Conservation (phyloP, 64 coral and sea anemone species). For the Porites australiensis region DNA sequence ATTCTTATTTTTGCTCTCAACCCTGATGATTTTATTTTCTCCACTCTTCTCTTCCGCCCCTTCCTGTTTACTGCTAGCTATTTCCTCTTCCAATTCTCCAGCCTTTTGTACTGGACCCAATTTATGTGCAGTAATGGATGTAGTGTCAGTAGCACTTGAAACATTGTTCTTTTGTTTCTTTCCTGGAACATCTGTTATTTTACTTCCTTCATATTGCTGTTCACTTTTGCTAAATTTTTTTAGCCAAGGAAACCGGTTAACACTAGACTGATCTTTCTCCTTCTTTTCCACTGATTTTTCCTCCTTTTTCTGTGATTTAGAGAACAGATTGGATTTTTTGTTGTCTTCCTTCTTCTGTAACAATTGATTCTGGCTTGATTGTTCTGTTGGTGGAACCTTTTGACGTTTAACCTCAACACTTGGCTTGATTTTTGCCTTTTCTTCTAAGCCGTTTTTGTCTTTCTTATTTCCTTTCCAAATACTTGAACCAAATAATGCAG, state of each 20-base stretch:
- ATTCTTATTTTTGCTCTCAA: background rate
- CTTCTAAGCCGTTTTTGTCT: background rate
- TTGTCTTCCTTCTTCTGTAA: background rate
- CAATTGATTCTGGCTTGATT: background rate
- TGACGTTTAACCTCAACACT: background rate
- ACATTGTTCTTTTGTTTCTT: constrained; percentile 12
- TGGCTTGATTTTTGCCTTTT: constrained; percentile 45
- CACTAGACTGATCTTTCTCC: constrained; percentile 26
- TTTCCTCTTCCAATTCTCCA: no score
- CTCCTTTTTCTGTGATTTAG: constrained; percentile 6
- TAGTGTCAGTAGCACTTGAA: no score
- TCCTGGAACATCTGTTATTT: background rate
- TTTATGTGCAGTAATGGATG: no score
- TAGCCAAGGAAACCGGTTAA: constrained; percentile 35
- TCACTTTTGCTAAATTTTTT: constrained; percentile 21
- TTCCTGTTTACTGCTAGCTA: background rate
- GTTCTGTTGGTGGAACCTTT: constrained; percentile 14
- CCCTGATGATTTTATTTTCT: background rate
- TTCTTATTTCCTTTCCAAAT: constrained; percentile 82
- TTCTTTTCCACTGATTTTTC: background rate
- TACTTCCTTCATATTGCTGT: background rate
- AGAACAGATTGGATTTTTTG: constrained; percentile 47
- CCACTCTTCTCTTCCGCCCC: background rate
- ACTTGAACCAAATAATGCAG: constrained; percentile 86
- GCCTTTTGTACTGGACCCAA: no score